phyloP scores from a whole-genome alignment of 2,113 vertebrate genomes.

The Dunckerocampus dactyliophorus region DNA sequence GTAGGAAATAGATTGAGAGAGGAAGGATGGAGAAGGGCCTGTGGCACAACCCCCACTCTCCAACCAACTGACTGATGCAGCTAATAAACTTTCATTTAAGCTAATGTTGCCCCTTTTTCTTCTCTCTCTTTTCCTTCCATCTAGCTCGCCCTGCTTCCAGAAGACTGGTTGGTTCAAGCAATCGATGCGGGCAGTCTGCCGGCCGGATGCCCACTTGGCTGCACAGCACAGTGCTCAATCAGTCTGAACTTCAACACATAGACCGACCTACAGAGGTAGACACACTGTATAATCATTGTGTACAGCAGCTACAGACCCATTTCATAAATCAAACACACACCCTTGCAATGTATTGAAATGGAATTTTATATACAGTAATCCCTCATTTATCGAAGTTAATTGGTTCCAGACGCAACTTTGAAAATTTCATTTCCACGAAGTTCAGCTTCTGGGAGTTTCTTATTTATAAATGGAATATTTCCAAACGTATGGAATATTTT shows the following conservation, averaged over 20 bases:
- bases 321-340: conserved; percentile 26
- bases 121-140: not conserved
- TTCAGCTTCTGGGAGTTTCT: too few species aligned
- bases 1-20: conserved; percentile 29
- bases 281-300: conserved; percentile 5
- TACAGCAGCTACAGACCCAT: conserved; percentile 25
- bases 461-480: too few species aligned
- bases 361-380: not conserved
- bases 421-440: too few species aligned
- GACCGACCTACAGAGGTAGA: conserved; percentile 37
- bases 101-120: conserved; percentile 57
- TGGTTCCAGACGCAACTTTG: too few species aligned
- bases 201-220: conserved; percentile 56
- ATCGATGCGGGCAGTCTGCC: conserved; percentile 53
- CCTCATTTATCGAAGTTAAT: too few species aligned
- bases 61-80: conserved; percentile 67
- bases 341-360: conserved; percentile 17
- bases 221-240: conserved; percentile 49
- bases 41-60: conserved; percentile 35
- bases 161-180: conserved; percentile 28
- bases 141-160: conserved; percentile 13
- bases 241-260: conserved; percentile 47
- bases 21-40: conserved; percentile 48
- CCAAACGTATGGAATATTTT: too few species aligned
- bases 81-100: conserved; percentile 77